Percentiles rank a stretch among this genome's conserved stretches.
Conservation (phyloP, 2,113 vertebrate species). For the Nerophis lumbriciformis region DNA sequence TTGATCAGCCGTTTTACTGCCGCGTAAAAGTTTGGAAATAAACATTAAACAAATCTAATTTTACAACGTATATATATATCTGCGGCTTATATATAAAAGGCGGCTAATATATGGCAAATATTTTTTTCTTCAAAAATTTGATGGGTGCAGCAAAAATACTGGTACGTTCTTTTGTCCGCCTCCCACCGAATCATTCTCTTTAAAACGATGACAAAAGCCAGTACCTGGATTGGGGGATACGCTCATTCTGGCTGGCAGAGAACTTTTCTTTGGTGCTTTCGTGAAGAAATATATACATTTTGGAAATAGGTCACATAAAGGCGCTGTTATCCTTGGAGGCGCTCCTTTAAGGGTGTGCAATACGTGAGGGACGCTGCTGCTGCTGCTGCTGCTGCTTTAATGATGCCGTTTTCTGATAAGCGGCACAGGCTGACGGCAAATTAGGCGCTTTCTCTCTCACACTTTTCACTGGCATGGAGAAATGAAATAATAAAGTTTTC, state of each 20-base stretch:
- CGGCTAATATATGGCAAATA: too few species aligned
- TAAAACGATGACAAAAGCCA: conserved; percentile 3
- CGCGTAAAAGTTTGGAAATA: too few species aligned
- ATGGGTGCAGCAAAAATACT: too few species aligned
- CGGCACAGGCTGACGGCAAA: conserved; percentile 43
- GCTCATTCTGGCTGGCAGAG: conserved; percentile 12
- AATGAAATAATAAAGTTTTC: conserved; percentile 31
- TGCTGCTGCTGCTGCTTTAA: conserved; percentile 20
- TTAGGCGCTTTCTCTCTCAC: conserved; percentile 38
- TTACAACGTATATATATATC: too few species aligned
- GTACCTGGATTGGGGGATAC: conserved; percentile 1
- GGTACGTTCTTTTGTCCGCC: background rate
- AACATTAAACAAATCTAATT: too few species aligned
- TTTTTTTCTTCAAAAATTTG: too few species aligned
- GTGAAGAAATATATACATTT: conserved; percentile 70
- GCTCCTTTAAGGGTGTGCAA: conserved; percentile 14
- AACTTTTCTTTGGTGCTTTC: conserved; percentile 57
- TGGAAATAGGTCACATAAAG: conserved; percentile 73
- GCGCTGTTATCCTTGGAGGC: conserved; percentile 49
- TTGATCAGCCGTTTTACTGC: too few species aligned
- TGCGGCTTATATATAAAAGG: too few species aligned
- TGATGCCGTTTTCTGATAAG: conserved; percentile 43
- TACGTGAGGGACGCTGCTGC: conserved; percentile 27
- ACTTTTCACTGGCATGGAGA: conserved; percentile 22
- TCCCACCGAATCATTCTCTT: background rate